Base-by-base conservation (phyloP, 2,797 vertebrate genomes). In the Micromesistius poutassou region DNA sequence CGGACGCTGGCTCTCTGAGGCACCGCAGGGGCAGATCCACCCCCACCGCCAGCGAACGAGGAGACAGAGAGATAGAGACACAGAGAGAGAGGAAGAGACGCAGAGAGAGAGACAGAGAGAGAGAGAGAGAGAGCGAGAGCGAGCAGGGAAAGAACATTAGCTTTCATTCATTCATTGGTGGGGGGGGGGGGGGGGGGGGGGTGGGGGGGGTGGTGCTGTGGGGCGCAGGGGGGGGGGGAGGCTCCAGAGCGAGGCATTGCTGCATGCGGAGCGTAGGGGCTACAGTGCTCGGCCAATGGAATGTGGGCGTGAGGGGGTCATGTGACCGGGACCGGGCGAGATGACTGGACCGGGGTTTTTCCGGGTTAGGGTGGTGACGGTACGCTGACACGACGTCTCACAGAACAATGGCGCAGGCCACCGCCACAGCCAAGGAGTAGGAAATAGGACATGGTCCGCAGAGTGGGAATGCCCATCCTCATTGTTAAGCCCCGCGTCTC, bases 251-350 rank as follows among this genome's bases (percentile, higher is more conserved):
- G 82, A 82, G 84, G 78, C 82, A 82, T 1, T 62, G 50, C 50
- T 62, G 80, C 33, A 14, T 78, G 80, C 81, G 66, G 83, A 76
- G 80, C 79, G 76, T 76, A 31, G 76, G 79, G 81, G 76, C 28
- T 33, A 72, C 78, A 78, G 75, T 71, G 68, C 82, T 79, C 78
- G 75, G 79, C 78, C 81, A 72, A 78, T 89, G 83, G 89, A 91
- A 91, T 91, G 88, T 90, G 82, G 87, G 77, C 74, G 81, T 83
- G 85, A 82, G 85, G 46, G 19, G 50, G 50, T 82, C 89, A 92
- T 86, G 90, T 90, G 91, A 91, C 87, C 77, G 74, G 76, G 81
- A 86, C 82, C 2, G 46, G 50, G 50, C 7, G 50, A 83, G 86
- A 86, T 81, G 76, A 86, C 87, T 84, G 87, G 88, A 88, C 79